Evolutionary conservation across 2,113 vertebrate species (phyloP).

Genomic region (Panurus biarmicus): DNA sequence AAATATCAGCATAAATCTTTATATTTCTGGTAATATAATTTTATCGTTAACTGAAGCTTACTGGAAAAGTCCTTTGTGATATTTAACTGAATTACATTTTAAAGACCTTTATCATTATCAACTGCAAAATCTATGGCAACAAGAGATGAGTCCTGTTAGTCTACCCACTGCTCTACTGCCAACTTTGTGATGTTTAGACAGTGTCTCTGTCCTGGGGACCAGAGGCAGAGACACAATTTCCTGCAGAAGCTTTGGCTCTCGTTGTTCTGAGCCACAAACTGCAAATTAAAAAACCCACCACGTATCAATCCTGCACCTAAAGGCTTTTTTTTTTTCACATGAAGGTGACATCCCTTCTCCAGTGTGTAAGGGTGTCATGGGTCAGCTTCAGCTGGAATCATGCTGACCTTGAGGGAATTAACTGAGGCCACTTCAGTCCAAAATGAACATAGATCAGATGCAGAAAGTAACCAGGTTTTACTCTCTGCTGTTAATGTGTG

Average conservation of each 20-base stretch:
- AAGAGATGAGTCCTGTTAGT: neutral
- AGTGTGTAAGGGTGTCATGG: neutral
- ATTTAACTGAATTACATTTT: constrained; percentile 45
- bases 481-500: neutral
- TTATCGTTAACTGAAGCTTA: neutral
- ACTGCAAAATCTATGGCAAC: constrained; percentile 22
- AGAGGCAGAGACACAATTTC: neutral
- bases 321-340: neutral
- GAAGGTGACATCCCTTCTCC: neutral
- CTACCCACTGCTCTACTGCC: neutral
- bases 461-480: neutral
- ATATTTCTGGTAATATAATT: neutral
- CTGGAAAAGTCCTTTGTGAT: constrained; percentile 25
- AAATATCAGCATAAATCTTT: neutral
- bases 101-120: constrained; percentile 1
- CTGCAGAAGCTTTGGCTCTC: neutral
- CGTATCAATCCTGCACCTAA: neutral
- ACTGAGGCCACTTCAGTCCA: neutral
- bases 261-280: neutral
- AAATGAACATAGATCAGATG: neutral
- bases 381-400: neutral
- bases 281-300: neutral
- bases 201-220: neutral
- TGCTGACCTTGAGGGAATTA: neutral
- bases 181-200: neutral